A percentile compares a stretch with the other conserved stretches of the same genome.
phyloP scores from a whole-genome alignment of 2,888 invertebrate genomes.

The Microctonus hyperodae region DNA sequence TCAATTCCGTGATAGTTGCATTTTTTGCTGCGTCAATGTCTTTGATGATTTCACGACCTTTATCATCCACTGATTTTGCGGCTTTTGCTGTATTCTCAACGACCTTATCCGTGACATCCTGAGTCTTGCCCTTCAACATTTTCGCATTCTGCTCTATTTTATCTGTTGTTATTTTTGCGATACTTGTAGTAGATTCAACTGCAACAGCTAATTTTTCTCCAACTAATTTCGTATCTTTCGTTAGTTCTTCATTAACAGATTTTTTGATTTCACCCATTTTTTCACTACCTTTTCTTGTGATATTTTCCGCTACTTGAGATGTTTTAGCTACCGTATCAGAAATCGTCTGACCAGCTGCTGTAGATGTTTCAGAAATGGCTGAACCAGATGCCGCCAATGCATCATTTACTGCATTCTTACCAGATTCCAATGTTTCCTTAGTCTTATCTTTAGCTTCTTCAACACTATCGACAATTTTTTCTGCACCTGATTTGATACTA shows the following conservation, averaged over 20 bases:
- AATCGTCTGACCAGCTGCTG: slow-evolving; percentile 14
- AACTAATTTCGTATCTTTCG: slow-evolving; percentile 24
- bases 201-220: slow-evolving; percentile 37
- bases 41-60: slow-evolving; percentile 8
- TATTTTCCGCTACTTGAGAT: neutral
- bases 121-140: too few relatives aligned
- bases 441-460: slow-evolving; percentile 55
- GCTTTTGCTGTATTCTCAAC: too few relatives aligned
- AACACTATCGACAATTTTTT: slow-evolving; percentile 7
- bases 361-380: slow-evolving; percentile 59
- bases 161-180: too few relatives aligned
- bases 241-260: slow-evolving; percentile 28
- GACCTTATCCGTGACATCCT: too few relatives aligned
- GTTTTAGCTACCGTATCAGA: slow-evolving; percentile 27
- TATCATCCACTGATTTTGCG: slow-evolving; percentile 39
- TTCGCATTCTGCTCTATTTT: too few relatives aligned
- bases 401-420: slow-evolving; percentile 31
- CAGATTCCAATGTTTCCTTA: slow-evolving; percentile 66
- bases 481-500: too few relatives aligned
- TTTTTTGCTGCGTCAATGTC: slow-evolving; percentile 32
- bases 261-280: slow-evolving; percentile 32
- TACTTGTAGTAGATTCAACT: slow-evolving; percentile 37
- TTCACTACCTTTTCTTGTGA: slow-evolving; percentile 38
- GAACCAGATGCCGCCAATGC: slow-evolving; percentile 55
- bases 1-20: too few relatives aligned